Percentiles rank a stretch among this genome's conserved stretches.
These are phyloP conservation scores for Nannobrachium achirus DNA, from an alignment of 2,113 vertebrate species.

Conservation along the genomic window DNA sequence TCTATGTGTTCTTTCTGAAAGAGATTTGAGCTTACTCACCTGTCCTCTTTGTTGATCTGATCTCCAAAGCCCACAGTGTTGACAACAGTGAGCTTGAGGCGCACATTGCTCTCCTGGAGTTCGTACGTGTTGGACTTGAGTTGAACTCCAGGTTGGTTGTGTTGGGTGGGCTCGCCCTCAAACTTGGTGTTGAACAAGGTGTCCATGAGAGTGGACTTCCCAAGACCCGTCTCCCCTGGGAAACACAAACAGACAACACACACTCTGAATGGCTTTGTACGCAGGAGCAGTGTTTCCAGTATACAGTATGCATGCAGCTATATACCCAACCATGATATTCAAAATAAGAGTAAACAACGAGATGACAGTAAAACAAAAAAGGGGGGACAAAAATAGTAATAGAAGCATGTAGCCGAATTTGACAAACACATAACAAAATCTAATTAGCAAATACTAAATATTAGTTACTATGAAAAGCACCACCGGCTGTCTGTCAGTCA, in stretches of 20 bases:
- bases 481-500: no score
- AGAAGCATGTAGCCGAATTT: no score
- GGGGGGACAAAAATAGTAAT: no score
- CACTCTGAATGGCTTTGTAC: background rate
- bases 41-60: slow-evolving; percentile 98
- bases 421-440: no score
- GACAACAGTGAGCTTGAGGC: slow-evolving; percentile 93
- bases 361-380: no score
- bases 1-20: background rate
- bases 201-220: slow-evolving; percentile 98
- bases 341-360: no score
- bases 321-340: no score
- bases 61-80: slow-evolving; percentile 95
- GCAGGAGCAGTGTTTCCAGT: no score
- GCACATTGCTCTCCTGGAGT: slow-evolving; percentile 95
- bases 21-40: slow-evolving; percentile 72
- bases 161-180: slow-evolving; percentile 91
- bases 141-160: slow-evolving; percentile 93
- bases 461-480: no score
- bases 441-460: no score
- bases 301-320: no score
- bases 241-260: slow-evolving; percentile 24
- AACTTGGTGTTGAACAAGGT: slow-evolving; percentile 98
- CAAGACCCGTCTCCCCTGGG: slow-evolving; percentile 95
- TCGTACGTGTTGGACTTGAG: slow-evolving; percentile 94